Conservation (phyloP, 2,797 vertebrate species). For the Pseudocheirus occidentalis region DNA sequence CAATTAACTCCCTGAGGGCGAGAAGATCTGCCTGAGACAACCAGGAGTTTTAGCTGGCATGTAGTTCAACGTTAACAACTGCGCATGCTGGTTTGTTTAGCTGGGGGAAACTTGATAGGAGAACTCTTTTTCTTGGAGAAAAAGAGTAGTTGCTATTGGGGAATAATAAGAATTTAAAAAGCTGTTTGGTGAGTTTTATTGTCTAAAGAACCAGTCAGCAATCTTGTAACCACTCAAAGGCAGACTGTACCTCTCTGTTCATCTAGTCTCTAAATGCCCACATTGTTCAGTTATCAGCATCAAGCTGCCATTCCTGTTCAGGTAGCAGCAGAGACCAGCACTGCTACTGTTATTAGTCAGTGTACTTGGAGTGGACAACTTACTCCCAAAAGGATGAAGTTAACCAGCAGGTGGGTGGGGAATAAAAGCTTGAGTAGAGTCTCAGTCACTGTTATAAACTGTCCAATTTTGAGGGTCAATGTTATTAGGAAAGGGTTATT, state of each 20-base stretch:
- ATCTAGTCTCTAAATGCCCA: not conserved
- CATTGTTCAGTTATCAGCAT: not conserved
- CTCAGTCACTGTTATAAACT: not conserved
- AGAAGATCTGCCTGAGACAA: slow-evolving; percentile 3
- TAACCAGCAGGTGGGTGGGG: not conserved
- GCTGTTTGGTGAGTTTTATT: not conserved
- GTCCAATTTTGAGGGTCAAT: not conserved
- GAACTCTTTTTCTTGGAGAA: slow-evolving; percentile 5
- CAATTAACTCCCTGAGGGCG: not conserved
- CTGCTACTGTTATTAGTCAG: not conserved
- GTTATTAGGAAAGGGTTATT: not conserved
- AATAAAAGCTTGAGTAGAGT: not conserved
- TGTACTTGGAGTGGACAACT: not conserved
- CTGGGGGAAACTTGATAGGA: not conserved
- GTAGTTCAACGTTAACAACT: not conserved
- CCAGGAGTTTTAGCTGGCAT: not conserved
- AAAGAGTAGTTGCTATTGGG: not conserved
- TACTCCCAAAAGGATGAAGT: not conserved
- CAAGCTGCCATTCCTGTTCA: not conserved
- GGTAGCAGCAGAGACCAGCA: not conserved
- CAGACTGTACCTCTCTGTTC: too few relatives aligned
- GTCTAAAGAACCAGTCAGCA: not conserved
- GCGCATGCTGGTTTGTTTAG: not conserved
- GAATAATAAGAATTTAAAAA: not conserved
- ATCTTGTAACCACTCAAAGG: not conserved